phyloP scores from a whole-genome alignment of 2,888 invertebrate species.

The Papilio protenor region DNA sequence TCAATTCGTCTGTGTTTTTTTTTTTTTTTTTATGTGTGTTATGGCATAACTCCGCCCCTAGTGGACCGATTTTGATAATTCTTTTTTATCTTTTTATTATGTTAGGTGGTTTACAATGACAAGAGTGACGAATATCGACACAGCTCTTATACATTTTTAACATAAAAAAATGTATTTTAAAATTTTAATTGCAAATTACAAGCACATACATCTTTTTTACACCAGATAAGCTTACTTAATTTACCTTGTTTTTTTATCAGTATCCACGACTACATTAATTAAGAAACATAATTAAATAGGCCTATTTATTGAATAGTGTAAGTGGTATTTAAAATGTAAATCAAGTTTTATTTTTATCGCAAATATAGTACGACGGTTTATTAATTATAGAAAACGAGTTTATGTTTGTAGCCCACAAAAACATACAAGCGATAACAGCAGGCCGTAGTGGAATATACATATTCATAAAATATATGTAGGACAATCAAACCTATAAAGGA shows the following conservation, averaged over 20 bases:
- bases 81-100: not conserved
- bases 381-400: conserved; percentile 13
- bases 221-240: not conserved
- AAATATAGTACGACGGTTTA: not conserved
- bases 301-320: conserved; percentile 1
- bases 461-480: not conserved
- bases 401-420: not conserved
- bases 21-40: too few relatives aligned
- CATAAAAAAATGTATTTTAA: not conserved
- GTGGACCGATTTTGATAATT: too few relatives aligned
- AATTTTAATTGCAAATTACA: not conserved
- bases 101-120: not conserved
- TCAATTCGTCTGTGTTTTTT: too few relatives aligned
- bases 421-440: not conserved
- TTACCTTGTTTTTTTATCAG: not conserved
- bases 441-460: not conserved
- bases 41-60: too few relatives aligned
- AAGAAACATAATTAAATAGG: not conserved
- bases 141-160: not conserved
- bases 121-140: not conserved
- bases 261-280: not conserved
- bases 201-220: conserved; percentile 1
- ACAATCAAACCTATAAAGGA: not conserved
- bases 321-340: conserved; percentile 19
- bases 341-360: conserved; percentile 18